A percentile compares a stretch with the other conserved stretches of the same genome.
Conservation (phyloP, 2,113 vertebrate species). For the Nycticryphes semicollaris region DNA sequence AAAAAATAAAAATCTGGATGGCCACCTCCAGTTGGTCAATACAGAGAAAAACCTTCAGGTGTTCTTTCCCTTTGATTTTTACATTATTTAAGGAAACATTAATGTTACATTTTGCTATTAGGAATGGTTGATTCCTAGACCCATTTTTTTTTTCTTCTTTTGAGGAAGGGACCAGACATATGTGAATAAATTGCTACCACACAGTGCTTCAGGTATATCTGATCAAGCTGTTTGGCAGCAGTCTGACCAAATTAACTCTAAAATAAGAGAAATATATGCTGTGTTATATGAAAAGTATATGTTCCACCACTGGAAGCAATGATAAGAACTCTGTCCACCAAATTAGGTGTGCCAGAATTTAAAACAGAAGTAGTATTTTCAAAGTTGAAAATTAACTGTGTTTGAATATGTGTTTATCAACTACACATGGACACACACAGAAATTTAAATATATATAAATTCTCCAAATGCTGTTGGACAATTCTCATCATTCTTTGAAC, state of each 20-base stretch:
- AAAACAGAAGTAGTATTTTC: neutral
- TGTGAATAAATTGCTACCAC: neutral
- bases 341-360: neutral
- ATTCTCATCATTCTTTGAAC: neutral
- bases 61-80: neutral
- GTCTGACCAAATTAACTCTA: neutral
- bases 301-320: neutral
- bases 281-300: too few relatives aligned
- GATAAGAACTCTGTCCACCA: neutral
- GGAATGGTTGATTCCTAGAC: neutral
- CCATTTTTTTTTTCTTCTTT: neutral
- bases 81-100: neutral
- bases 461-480: neutral
- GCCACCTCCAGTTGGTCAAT: neutral
- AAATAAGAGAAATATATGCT: neutral
- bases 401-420: neutral
- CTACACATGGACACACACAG: neutral
- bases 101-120: neutral
- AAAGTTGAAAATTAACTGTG: neutral
- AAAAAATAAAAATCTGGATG: neutral
- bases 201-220: neutral
- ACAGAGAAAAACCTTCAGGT: neutral
- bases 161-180: neutral
- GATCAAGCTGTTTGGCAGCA: neutral
- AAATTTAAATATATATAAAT: neutral